Evolutionary conservation across 2,113 vertebrate species (phyloP), one percentile per base, ranked within the genome.

Genomic region (Synchiropus splendidus): DNA sequence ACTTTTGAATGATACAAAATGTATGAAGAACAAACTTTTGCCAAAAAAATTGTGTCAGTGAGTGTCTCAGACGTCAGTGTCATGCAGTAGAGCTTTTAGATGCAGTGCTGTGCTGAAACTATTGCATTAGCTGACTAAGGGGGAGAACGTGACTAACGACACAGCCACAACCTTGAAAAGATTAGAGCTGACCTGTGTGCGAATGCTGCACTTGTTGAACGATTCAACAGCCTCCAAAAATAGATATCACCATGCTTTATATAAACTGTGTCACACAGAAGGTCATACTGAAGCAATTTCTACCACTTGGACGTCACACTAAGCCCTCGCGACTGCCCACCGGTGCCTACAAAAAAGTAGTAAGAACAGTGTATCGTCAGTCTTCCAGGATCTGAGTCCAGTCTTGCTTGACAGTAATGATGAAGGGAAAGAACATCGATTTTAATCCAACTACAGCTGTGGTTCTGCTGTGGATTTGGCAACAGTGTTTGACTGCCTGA

Each of bases 271-370:
- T 67, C 64, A 64, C 47, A 61, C 45, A 61, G 54, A 67, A 62
- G 73, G 70, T 74, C 77, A 70, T 16, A 63, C 50, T 67, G 46
- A 63, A 53, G 48, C 48, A 70, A 50, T 77, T 72, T 66, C 61
- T 55, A 65, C 68, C 68, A 72, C 63, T 74, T 27, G 48, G 31
- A 39, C 53, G 61, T 37, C 54, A 56, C 36, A 56, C 36, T 41
- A 9, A 17, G 2, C 31, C 6, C 9, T 5, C 18, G n/a, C n/a
- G n/a, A n/a, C n/a, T n/a, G n/a, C n/a, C n/a, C n/a, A n/a, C n/a
- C n/a, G n/a, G n/a, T n/a, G n/a, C n/a, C n/a, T n/a, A n/a, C n/a
- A n/a, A n/a, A n/a, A n/a, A n/a, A n/a, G n/a, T n/a, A n/a, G n/a
- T n/a, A n/a, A n/a, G n/a, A n/a, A n/a, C n/a, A n/a, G n/a, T n/a